Evolutionary conservation across 2,113 vertebrate species (phyloP).

Genomic region (Nyctibius bracteatus): DNA sequence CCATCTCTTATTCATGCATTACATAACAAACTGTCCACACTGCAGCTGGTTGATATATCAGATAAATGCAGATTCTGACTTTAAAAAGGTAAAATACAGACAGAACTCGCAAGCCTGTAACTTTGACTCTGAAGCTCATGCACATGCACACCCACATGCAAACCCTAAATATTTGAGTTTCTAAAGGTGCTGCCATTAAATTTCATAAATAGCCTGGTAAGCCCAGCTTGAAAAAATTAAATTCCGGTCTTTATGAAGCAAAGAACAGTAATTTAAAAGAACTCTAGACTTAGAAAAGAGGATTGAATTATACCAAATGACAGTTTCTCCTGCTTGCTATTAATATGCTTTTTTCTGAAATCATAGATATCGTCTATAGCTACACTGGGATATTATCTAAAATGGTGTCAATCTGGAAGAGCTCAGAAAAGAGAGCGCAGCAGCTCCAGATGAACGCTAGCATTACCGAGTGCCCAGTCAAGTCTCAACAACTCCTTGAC

Average conservation of each 20-base stretch:
- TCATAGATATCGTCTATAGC: background rate
- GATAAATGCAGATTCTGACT: background rate
- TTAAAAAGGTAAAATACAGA: background rate
- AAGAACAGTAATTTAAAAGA: background rate
- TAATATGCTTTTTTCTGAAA: background rate
- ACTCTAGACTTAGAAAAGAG: background rate
- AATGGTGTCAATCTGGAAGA: background rate
- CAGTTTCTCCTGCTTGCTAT: background rate
- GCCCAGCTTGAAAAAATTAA: background rate
- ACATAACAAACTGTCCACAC: background rate
- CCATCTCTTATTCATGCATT: background rate
- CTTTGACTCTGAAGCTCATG: background rate
- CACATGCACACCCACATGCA: background rate
- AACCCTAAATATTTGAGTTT: background rate
- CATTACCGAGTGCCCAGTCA: background rate
- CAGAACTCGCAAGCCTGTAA: background rate
- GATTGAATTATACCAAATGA: background rate
- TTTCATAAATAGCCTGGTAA: background rate
- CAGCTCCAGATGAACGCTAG: background rate
- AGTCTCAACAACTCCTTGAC: background rate
- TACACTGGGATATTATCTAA: background rate
- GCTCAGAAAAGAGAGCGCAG: background rate
- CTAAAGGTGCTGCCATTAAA: background rate
- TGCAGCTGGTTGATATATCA: background rate
- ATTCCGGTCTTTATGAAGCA: background rate